These are phyloP conservation scores for Chinchilla lanigera DNA, from an alignment of 2,113 vertebrate species.

Conservation along the genomic window DNA sequence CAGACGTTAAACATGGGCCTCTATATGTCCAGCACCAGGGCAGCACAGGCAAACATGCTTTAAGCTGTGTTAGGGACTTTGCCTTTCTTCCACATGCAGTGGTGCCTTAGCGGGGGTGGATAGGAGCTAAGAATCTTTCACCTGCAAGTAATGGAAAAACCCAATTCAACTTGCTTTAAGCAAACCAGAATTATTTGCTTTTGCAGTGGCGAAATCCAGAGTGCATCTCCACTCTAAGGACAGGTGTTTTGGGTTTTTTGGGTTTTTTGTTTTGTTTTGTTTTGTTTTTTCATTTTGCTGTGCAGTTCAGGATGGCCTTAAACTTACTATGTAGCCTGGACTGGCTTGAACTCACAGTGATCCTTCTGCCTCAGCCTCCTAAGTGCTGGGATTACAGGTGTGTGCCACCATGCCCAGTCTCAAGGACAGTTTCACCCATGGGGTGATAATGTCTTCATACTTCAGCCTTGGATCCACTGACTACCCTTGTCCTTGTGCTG, in stretches of 20 bases:
- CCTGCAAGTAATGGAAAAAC: neutral
- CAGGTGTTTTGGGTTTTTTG: neutral
- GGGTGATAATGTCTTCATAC: neutral
- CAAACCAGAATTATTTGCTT: neutral
- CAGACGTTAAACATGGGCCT: neutral
- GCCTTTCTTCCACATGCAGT: neutral
- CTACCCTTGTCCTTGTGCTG: neutral
- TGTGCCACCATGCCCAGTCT: neutral
- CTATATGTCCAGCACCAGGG: neutral
- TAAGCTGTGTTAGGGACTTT: neutral
- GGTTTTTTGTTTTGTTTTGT: too few relatives aligned
- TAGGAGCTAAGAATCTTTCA: constrained; percentile 4
- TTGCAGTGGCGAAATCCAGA: neutral
- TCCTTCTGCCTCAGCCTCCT: neutral
- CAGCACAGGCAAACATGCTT: neutral
- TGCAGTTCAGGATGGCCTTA: neutral
- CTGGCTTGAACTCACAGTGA: neutral
- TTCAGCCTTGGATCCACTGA: neutral
- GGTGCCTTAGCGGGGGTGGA: neutral
- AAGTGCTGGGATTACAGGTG: neutral
- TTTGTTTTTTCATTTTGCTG: neutral
- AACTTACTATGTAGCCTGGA: neutral
- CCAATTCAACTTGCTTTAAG: neutral
- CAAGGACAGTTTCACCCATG: neutral
- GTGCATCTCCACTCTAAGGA: neutral